Conservation (phyloP, 2,888 invertebrate species). For the Gnatocerus cornutus region DNA sequence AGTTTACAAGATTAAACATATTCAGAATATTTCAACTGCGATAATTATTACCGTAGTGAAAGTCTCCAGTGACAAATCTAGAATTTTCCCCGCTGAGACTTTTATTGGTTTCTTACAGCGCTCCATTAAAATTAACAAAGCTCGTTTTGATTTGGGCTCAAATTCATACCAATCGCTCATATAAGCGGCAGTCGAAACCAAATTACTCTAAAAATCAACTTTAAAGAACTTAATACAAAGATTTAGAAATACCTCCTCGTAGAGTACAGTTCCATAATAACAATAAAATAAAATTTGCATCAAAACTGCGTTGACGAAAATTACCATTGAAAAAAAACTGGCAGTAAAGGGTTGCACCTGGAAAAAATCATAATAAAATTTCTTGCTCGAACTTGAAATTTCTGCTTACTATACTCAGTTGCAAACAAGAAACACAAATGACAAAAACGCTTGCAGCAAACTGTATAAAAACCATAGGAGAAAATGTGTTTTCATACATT, state of each 20-base stretch:
- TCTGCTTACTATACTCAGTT: slow-evolving; percentile 16
- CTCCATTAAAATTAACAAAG: slow-evolving; percentile 71
- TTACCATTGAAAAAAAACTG: neutral
- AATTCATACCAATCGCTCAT: slow-evolving; percentile 67
- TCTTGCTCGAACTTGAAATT: neutral
- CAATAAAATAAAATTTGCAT: slow-evolving; percentile 26
- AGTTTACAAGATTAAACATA: no score
- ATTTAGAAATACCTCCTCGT: slow-evolving; percentile 34
- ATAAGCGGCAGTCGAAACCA: slow-evolving; percentile 70
- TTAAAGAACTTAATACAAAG: no score
- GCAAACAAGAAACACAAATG: slow-evolving; percentile 21
- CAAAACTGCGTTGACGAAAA: slow-evolving; percentile 13
- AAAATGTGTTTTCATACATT: neutral
- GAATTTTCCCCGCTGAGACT: slow-evolving; percentile 70
- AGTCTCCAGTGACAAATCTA: no score
- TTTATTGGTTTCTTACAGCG: slow-evolving; percentile 71
- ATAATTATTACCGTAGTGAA: slow-evolving; percentile 72
- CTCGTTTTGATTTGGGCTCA: slow-evolving; percentile 67
- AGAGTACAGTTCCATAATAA: slow-evolving; percentile 33
- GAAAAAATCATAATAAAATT: no score
- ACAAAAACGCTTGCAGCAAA: no score
- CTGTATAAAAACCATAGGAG: slow-evolving; percentile 3
- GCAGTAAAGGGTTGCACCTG: slow-evolving; percentile 28
- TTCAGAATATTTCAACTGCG: no score
- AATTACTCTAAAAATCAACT: slow-evolving; percentile 70